Evolutionary conservation across 2,888 invertebrate species (phyloP).

Genomic region (Notocelia uddmanniana): DNA sequence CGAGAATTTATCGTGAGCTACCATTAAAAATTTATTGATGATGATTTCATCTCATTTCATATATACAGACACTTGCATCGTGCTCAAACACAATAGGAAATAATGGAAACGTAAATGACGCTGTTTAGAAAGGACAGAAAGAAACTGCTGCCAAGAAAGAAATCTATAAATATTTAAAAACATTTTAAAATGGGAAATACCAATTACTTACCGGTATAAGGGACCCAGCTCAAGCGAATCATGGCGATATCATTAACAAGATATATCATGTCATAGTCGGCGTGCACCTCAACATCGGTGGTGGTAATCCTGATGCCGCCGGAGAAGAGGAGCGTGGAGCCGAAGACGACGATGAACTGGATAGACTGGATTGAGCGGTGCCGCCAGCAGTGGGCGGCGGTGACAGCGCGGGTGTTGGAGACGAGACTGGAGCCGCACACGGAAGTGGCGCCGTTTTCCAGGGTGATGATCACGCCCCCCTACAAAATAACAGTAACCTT

Average conservation of each 20-base stretch:
- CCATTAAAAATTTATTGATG: no score
- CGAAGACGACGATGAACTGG: conserved; percentile 47
- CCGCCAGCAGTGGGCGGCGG: no score
- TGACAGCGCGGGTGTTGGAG: conserved; percentile 53
- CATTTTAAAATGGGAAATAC: not conserved
- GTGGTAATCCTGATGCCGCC: conserved; percentile 48
- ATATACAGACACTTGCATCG: no score
- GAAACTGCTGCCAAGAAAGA: not conserved
- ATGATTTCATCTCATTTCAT: no score
- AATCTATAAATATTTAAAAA: no score
- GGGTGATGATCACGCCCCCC: conserved; percentile 56
- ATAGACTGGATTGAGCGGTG: conserved; percentile 51
- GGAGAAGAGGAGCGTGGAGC: conserved; percentile 44
- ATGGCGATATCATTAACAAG: conserved; percentile 49
- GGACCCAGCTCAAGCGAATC: conserved; percentile 38
- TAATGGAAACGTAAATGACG: no score
- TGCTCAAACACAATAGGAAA: no score
- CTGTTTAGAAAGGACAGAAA: no score
- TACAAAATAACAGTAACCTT: conserved; percentile 40
- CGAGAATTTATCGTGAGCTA: no score
- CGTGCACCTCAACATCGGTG: conserved; percentile 42
- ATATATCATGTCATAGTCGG: conserved; percentile 31
- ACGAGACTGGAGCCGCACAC: conserved; percentile 59
- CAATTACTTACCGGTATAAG: conserved; percentile 43
- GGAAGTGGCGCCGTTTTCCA: conserved; percentile 52